phyloP scores from a whole-genome alignment of 2,888 invertebrate genomes.

The Zaprionus bogoriensis region DNA sequence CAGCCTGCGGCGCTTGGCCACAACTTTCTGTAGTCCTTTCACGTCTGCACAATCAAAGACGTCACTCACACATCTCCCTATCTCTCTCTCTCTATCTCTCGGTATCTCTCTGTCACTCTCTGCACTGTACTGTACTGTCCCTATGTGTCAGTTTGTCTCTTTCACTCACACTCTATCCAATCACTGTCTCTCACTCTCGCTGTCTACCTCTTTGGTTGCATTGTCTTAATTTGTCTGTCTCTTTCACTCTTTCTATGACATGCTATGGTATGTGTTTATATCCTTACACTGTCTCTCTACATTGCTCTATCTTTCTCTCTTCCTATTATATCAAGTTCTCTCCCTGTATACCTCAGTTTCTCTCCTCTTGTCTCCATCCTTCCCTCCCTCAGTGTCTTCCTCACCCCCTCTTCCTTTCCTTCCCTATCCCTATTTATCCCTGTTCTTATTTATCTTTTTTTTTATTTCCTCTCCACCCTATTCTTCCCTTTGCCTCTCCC shows the following conservation, averaged over 20 bases:
- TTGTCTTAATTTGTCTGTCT: neutral
- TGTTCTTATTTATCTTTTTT: too few relatives aligned
- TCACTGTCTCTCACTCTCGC: neutral
- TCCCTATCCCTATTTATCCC: too few relatives aligned
- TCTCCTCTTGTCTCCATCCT: too few relatives aligned
- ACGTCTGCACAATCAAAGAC: neutral
- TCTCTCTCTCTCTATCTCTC: slow-evolving; percentile 1
- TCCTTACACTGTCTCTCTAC: too few relatives aligned
- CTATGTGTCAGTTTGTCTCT: neutral
- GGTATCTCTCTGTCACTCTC: neutral
- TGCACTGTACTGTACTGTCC: neutral
- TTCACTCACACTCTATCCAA: neutral
- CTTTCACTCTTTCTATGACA: neutral
- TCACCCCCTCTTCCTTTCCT: too few relatives aligned
- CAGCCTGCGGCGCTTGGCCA: slow-evolving; percentile 8
- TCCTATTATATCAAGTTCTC: too few relatives aligned
- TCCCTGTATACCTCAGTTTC: too few relatives aligned
- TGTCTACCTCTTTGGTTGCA: neutral
- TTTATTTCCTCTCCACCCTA: too few relatives aligned
- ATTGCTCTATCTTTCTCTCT: too few relatives aligned
- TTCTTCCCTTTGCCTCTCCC: too few relatives aligned
- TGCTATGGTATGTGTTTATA: too few relatives aligned
- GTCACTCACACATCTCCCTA: neutral
- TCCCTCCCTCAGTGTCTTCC: too few relatives aligned
- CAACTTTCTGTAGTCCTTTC: slow-evolving; percentile 11